phyloP scores from a whole-genome alignment of 2,797 vertebrate species.

The Neosilurus hyrtlii region DNA sequence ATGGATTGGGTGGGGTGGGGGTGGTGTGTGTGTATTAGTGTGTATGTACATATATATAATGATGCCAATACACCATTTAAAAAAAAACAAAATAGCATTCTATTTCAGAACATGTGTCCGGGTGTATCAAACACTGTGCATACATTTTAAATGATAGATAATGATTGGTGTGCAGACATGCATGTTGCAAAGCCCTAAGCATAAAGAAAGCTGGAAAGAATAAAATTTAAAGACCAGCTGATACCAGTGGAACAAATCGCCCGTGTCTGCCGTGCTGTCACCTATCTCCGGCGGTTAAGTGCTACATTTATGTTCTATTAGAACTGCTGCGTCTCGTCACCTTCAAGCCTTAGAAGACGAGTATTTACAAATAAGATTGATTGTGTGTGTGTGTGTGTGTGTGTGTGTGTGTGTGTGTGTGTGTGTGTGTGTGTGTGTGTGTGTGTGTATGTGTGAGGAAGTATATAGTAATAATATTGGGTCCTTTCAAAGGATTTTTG shows the following conservation, averaged over 20 bases:
- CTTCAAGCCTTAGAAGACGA: conserved; percentile 21
- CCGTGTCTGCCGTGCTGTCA: conserved; percentile 27
- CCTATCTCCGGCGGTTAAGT: conserved; percentile 27
- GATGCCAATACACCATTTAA: not conserved
- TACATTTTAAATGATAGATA: not conserved
- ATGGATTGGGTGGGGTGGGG: too few relatives aligned
- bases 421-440: conserved; percentile 21
- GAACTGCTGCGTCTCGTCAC: conserved; percentile 33
- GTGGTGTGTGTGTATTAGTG: too few relatives aligned
- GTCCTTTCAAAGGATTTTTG: conserved; percentile 72
- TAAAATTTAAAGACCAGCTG: not conserved
- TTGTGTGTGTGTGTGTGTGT: conserved; percentile 21
- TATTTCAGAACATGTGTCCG: not conserved
- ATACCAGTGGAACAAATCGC: conserved; percentile 23
- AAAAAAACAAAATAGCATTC: not conserved
- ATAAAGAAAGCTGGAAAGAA: not conserved
- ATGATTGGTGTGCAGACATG: not conserved
- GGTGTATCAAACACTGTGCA: not conserved
- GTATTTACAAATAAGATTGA: conserved; percentile 10
- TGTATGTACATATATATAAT: not conserved
- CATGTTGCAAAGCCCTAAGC: not conserved
- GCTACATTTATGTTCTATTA: conserved; percentile 39
- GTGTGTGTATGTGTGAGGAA: not conserved
- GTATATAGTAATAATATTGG: conserved; percentile 63
- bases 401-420: conserved; percentile 16